A percentile compares a stretch with the other conserved stretches of the same genome.
phyloP scores from a whole-genome alignment of 1,140 invertebrate genomes.

The Tetragnatha versicolor region DNA sequence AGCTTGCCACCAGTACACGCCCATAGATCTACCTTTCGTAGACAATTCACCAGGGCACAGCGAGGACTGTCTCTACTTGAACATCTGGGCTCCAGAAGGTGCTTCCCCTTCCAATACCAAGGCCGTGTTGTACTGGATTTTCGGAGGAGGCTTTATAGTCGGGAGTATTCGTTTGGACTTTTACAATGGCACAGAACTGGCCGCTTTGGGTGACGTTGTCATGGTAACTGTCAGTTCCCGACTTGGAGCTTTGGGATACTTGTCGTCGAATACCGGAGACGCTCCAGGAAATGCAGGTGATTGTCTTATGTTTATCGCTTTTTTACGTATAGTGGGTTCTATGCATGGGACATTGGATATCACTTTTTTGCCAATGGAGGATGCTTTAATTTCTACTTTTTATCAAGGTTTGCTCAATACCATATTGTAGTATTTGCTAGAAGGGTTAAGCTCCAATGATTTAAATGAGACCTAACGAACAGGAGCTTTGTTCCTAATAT shows the following conservation, averaged over 20 bases:
- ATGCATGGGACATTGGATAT: too few species aligned
- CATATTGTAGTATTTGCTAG: too few species aligned
- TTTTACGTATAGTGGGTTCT: too few species aligned
- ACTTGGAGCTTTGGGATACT: constrained; percentile 89
- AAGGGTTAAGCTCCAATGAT: too few species aligned
- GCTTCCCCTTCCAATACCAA: constrained; percentile 60
- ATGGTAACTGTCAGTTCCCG: constrained; percentile 97
- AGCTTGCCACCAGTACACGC: constrained; percentile 72
- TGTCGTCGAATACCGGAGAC: constrained; percentile 89
- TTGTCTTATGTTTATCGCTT: too few species aligned
- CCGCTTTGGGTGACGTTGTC: constrained; percentile 86
- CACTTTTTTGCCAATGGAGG: too few species aligned
- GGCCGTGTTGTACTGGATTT: constrained; percentile 58
- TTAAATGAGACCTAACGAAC: too few species aligned
- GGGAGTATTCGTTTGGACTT: constrained; percentile 30
- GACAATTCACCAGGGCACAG: neutral
- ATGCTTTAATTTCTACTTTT: too few species aligned
- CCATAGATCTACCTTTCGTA: constrained; percentile 78
- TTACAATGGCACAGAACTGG: constrained; percentile 88
- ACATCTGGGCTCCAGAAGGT: constrained; percentile 64
- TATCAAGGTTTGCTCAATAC: too few species aligned
- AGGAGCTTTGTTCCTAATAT: too few species aligned
- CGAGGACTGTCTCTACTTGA: constrained; percentile 65
- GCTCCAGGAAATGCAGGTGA: constrained; percentile 93
- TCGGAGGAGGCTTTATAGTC: constrained; percentile 57